phyloP scores from a whole-genome alignment of 2,113 vertebrate species.

The Percopsis transmontana region DNA sequence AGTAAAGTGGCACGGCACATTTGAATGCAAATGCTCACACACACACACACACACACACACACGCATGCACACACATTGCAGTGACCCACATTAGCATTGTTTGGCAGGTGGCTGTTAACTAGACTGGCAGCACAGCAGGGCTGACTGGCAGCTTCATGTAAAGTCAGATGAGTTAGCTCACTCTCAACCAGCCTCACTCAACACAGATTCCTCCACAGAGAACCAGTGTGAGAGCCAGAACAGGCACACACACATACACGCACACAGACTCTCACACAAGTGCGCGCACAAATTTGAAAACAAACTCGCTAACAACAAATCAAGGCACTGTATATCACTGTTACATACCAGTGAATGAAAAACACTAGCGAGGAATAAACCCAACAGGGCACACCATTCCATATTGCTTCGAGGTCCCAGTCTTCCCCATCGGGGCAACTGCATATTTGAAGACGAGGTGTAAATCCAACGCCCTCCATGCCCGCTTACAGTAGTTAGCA shows the following conservation, averaged over 20 bases:
- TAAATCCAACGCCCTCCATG: constrained; percentile 26
- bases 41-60: constrained; percentile 16
- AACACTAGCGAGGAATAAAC: too few relatives aligned
- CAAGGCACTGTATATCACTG: too few relatives aligned
- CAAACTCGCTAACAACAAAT: too few relatives aligned
- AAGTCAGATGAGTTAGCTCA: constrained; percentile 33
- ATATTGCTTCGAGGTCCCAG: neutral
- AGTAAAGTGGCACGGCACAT: neutral
- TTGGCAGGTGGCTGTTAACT: constrained; percentile 25
- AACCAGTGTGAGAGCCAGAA: constrained; percentile 34
- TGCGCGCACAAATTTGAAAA: neutral
- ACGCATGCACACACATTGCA: neutral
- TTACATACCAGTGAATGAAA: too few relatives aligned
- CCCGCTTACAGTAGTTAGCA: constrained; percentile 30
- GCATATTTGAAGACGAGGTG: constrained; percentile 11
- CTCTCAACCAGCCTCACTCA: constrained; percentile 30
- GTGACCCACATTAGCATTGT: constrained; percentile 16
- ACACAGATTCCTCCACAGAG: constrained; percentile 44
- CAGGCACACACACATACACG: constrained; percentile 5
- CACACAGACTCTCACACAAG: constrained; percentile 24
- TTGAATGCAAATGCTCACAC: neutral
- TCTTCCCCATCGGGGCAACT: constrained; percentile 20
- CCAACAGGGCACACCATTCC: too few relatives aligned
- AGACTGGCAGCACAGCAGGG: constrained; percentile 21
- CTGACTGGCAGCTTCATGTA: constrained; percentile 33